Conservation (phyloP, 2,113 vertebrate genomes). For the Butorides virescens region DNA sequence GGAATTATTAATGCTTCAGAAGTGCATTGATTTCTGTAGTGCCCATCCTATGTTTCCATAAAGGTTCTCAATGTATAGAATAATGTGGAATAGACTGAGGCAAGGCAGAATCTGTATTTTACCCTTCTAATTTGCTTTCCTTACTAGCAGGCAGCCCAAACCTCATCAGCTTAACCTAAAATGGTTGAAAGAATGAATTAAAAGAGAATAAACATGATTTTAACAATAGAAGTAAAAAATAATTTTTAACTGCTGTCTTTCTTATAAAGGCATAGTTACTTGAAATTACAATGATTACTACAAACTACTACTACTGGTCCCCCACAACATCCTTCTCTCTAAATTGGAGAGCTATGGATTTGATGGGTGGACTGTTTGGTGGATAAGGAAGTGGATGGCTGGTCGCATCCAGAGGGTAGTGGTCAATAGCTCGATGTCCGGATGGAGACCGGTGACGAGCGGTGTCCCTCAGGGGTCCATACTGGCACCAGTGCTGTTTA, state of each 20-base stretch:
- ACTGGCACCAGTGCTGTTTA: too few species aligned
- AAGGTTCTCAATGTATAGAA: neutral
- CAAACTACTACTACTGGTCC: too few species aligned
- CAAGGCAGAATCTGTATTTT: neutral
- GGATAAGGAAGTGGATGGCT: too few species aligned
- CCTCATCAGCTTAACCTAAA: neutral
- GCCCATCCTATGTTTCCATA: neutral
- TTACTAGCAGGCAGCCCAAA: neutral
- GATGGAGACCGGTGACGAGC: too few species aligned
- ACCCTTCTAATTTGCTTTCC: neutral
- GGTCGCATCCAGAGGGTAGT: too few species aligned
- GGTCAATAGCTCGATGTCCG: too few species aligned
- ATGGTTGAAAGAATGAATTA: neutral
- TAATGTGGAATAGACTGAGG: neutral
- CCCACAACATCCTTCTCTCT: too few species aligned
- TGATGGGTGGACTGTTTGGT: too few species aligned
- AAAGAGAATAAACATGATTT: neutral
- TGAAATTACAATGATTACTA: neutral
- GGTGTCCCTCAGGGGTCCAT: too few species aligned
- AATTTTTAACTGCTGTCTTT: neutral
- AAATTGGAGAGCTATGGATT: too few species aligned
- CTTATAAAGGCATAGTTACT: neutral
- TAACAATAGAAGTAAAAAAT: neutral
- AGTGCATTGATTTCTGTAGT: neutral
- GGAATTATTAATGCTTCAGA: neutral